phyloP scores from a whole-genome alignment of 2,797 vertebrate genomes.

The Hydrocynus forskahlii region DNA sequence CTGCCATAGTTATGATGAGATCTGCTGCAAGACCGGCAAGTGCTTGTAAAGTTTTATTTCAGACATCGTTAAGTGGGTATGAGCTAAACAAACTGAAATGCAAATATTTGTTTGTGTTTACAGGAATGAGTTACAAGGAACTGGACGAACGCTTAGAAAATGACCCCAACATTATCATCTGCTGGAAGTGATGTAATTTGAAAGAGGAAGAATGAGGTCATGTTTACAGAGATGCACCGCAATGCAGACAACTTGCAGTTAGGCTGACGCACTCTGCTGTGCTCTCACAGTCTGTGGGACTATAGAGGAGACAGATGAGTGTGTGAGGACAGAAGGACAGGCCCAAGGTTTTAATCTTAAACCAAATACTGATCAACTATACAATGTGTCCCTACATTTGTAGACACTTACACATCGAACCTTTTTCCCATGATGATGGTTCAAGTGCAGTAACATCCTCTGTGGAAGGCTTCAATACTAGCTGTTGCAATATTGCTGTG shows the following conservation, averaged over 20 bases:
- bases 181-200: constrained; percentile 86
- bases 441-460: too few species aligned
- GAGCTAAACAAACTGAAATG: constrained; percentile 13
- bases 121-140: constrained; percentile 97
- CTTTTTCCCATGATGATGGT: neutral
- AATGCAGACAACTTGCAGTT: neutral
- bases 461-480: too few species aligned
- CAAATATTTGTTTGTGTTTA: constrained; percentile 30
- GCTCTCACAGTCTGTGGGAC: neutral
- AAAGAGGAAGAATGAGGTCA: neutral
- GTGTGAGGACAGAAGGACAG: neutral
- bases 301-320: neutral
- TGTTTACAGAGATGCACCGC: constrained; percentile 6
- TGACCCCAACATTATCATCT: constrained; percentile 96
- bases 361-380: neutral
- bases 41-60: constrained; percentile 7
- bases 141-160: constrained; percentile 96
- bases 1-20: constrained; percentile 97
- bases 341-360: neutral
- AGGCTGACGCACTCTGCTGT: neutral
- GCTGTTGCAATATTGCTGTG: neutral
- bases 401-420: neutral
- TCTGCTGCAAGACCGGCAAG: constrained; percentile 97
- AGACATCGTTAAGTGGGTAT: neutral
- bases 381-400: neutral